Evolutionary conservation across 2,113 vertebrate species (phyloP).

Genomic region (Geococcyx californianus): DNA sequence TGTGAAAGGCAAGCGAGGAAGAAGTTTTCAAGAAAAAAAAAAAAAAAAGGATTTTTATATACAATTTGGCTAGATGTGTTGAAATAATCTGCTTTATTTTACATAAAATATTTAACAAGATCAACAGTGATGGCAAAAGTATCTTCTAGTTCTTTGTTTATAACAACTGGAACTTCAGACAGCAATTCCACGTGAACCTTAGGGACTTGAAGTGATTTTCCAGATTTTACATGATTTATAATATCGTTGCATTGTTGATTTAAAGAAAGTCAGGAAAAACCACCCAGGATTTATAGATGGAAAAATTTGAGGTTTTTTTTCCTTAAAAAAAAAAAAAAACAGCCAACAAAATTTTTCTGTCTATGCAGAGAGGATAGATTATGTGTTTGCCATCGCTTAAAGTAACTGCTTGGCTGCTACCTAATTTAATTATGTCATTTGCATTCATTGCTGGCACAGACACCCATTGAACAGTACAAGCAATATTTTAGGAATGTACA

Average conservation of each 20-base stretch:
- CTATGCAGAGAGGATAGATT: not conserved
- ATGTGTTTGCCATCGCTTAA: not conserved
- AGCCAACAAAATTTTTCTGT: not conserved
- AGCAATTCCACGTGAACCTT: not conserved
- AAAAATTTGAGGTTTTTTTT: not conserved
- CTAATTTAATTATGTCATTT: not conserved
- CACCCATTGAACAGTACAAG: not conserved
- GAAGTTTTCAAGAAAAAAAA: not conserved
- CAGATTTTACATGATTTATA: constrained; percentile 23
- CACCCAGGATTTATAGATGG: not conserved
- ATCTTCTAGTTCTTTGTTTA: not conserved
- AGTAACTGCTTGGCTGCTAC: not conserved
- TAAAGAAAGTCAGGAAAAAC: not conserved
- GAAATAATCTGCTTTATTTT: not conserved
- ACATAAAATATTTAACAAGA: not conserved
- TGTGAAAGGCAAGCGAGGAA: not conserved
- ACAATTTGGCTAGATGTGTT: not conserved
- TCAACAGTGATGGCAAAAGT: not conserved
- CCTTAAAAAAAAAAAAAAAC: too few relatives aligned
- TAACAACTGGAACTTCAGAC: not conserved
- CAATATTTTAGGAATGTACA: not conserved
- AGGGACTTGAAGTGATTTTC: not conserved
- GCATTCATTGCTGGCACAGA: not conserved
- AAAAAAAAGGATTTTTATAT: not conserved
- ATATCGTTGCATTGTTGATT: not conserved